Percentiles rank a stretch among this genome's conserved stretches.
Conservation (phyloP, 2,113 vertebrate genomes). For the Marcusenius ussheri region DNA sequence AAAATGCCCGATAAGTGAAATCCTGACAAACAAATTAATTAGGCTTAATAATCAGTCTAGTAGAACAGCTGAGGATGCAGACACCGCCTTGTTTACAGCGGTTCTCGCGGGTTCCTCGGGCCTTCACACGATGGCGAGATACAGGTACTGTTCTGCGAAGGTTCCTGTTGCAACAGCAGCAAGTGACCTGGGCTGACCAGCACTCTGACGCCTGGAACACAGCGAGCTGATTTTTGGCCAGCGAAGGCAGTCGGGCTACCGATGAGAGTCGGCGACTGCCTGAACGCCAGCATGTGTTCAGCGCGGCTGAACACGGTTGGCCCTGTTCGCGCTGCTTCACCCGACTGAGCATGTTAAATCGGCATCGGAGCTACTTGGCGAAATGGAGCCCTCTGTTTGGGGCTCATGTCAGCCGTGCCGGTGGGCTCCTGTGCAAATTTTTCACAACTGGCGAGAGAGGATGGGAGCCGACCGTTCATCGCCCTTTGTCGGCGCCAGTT, state of each 20-base stretch:
- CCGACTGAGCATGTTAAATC: not conserved
- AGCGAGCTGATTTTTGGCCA: not conserved
- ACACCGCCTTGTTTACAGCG: conserved; percentile 39
- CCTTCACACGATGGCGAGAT: conserved; percentile 29
- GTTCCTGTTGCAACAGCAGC: not conserved
- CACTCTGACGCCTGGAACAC: not conserved
- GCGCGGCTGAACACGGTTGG: not conserved
- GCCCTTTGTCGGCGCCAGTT: not conserved
- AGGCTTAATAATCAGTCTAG: conserved; percentile 37
- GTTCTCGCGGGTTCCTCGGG: conserved; percentile 28
- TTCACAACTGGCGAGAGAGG: not conserved
- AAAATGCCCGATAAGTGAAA: conserved; percentile 26
- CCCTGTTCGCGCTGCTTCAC: not conserved
- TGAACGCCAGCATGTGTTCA: not conserved
- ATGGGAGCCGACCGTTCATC: not conserved
- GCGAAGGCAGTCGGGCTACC: not conserved
- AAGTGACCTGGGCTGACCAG: not conserved
- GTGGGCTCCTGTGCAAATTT: not conserved
- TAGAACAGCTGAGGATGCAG: conserved; percentile 26
- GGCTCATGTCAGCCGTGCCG: not conserved
- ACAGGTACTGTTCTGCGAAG: conserved; percentile 29
- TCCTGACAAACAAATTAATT: conserved; percentile 49
- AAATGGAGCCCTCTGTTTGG: not conserved
- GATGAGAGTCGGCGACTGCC: not conserved
- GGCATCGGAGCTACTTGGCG: not conserved